phyloP scores from a whole-genome alignment of 2,797 vertebrate species.

The Notamacropus eugenii region DNA sequence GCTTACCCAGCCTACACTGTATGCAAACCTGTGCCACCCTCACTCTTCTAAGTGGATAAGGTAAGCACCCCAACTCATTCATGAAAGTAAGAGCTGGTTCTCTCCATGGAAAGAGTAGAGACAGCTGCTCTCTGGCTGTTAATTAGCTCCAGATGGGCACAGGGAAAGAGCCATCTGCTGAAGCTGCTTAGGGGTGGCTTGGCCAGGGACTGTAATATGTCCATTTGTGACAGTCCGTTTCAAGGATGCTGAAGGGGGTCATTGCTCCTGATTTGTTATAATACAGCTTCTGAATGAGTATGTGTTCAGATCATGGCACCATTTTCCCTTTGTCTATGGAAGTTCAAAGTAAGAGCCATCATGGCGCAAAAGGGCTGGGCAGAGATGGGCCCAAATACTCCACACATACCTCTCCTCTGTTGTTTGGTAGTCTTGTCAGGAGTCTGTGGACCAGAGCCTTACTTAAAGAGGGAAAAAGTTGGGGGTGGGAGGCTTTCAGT shows the following conservation, averaged over 20 bases:
- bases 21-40: background rate
- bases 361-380: background rate
- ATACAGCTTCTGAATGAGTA: background rate
- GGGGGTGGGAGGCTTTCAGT: background rate
- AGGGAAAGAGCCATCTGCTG: slow-evolving; percentile 21
- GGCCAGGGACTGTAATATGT: slow-evolving; percentile 4
- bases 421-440: background rate
- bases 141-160: slow-evolving; percentile 47
- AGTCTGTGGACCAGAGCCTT: background rate
- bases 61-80: background rate
- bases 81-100: slow-evolving; percentile 18
- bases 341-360: background rate
- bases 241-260: background rate
- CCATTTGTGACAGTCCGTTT: background rate
- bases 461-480: slow-evolving; percentile 22
- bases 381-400: background rate
- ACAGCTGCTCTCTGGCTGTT: slow-evolving; percentile 33
- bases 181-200: background rate
- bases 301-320: background rate
- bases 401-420: background rate
- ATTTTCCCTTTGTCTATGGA: background rate
- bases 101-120: slow-evolving; percentile 10
- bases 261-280: slow-evolving; percentile 5
- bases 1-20: background rate
- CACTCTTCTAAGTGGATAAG: slow-evolving; percentile 34